Evolutionary conservation across 2,797 vertebrate species (phyloP).

Genomic region (Chaetodon trifasciatus): DNA sequence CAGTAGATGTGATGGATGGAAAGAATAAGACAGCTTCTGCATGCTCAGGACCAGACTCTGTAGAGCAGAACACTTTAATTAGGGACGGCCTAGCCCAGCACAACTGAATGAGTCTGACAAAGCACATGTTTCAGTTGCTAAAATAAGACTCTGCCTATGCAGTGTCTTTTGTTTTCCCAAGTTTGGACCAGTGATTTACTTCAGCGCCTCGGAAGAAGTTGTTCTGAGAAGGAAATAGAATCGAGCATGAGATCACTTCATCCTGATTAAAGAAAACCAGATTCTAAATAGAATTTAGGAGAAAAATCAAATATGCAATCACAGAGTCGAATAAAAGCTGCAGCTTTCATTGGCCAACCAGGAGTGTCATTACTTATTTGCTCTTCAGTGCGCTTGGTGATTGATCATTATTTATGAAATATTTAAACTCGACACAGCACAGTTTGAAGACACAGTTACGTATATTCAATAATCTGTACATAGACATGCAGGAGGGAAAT

Average conservation of each 20-base stretch:
- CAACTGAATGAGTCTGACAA: conserved; percentile 80
- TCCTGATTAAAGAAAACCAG: conserved; percentile 61
- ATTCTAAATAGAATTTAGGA: conserved; percentile 48
- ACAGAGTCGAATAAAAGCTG: conserved; percentile 41
- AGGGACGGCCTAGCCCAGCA: conserved; percentile 79
- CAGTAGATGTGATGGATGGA: conserved; percentile 84
- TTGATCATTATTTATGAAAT: conserved; percentile 55
- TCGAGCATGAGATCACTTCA: conserved; percentile 53
- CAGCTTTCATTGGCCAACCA: conserved; percentile 37
- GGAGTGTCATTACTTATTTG: conserved; percentile 47
- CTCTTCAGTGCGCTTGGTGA: conserved; percentile 32
- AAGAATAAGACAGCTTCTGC: conserved; percentile 80
- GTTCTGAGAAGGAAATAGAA: conserved; percentile 44
- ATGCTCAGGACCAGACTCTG: conserved; percentile 80
- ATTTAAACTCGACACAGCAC: conserved; percentile 16
- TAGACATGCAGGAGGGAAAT: conserved; percentile 3
- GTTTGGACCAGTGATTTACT: conserved; percentile 61
- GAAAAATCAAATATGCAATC: conserved; percentile 58
- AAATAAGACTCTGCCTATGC: conserved; percentile 75
- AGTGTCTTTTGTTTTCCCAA: conserved; percentile 63
- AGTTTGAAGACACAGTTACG: conserved; percentile 11
- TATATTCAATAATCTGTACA: conserved; percentile 24
- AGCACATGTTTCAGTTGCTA: conserved; percentile 73
- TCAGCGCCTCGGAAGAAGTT: conserved; percentile 53
- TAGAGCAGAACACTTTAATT: conserved; percentile 87